A percentile compares a stretch with the other conserved stretches of the same genome.
Conservation (phyloP, 2,888 invertebrate species). For the Pheosia gnoma region DNA sequence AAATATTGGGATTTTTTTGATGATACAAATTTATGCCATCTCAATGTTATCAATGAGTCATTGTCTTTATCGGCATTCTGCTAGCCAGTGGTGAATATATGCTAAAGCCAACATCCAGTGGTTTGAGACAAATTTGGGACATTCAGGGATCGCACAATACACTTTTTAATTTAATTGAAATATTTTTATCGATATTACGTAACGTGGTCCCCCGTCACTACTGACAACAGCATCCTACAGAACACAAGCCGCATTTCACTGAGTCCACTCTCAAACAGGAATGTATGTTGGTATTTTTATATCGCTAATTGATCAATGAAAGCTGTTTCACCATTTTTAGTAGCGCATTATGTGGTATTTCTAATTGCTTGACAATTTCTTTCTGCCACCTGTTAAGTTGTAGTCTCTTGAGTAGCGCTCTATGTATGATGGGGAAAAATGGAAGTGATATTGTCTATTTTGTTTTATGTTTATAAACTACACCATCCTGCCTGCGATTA, state of each 20-base stretch:
- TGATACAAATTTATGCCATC: too few species aligned
- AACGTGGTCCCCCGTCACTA: background rate
- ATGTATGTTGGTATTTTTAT: slow-evolving; percentile 10
- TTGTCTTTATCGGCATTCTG: too few species aligned
- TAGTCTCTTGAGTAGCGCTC: background rate
- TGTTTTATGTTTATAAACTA: too few species aligned
- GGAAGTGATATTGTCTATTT: too few species aligned
- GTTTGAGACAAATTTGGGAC: background rate
- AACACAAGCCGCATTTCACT: background rate
- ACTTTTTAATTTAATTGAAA: background rate
- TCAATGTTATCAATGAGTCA: too few species aligned
- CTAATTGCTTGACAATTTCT: slow-evolving; percentile 8
- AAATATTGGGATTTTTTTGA: background rate
- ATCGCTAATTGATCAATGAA: slow-evolving; percentile 9
- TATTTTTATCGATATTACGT: slow-evolving; percentile 3
- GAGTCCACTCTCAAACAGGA: slow-evolving; percentile 4
- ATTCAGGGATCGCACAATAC: background rate
- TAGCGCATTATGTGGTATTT: background rate
- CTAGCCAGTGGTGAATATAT: too few species aligned
- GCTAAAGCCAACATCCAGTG: too few species aligned
- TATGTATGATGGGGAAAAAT: too few species aligned
- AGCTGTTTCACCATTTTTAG: background rate
- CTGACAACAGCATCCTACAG: background rate
- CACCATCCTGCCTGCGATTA: too few species aligned
- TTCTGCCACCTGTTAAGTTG: background rate